These are phyloP conservation scores for Thyatira batis DNA, from an alignment of 2,888 invertebrate species.

Conservation along the genomic window DNA sequence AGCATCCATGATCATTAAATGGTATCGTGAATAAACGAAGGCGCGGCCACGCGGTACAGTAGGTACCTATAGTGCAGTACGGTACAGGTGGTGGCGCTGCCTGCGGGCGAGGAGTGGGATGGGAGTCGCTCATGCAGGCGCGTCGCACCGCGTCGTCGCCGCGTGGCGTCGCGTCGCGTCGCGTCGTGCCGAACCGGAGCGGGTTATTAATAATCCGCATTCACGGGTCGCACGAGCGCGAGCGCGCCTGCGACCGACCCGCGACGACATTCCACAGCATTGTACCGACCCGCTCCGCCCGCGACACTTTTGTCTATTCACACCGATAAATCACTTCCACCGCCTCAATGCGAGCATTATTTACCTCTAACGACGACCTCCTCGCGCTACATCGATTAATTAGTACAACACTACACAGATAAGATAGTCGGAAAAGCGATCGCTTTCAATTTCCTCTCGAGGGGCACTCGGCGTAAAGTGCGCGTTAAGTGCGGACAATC, in stretches of 20 bases:
- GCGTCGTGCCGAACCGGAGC: slow-evolving; percentile 57
- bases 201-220: slow-evolving; percentile 81
- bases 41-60: slow-evolving; percentile 64
- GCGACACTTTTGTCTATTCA: slow-evolving; percentile 81
- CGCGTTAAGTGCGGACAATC: slow-evolving; percentile 82
- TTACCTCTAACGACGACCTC: slow-evolving; percentile 74
- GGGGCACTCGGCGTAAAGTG: slow-evolving; percentile 81
- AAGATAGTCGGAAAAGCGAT: slow-evolving; percentile 80
- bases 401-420: slow-evolving; percentile 79
- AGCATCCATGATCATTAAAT: slow-evolving; percentile 58
- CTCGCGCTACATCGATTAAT: slow-evolving; percentile 78
- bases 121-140: slow-evolving; percentile 49
- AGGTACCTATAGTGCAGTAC: too few relatives aligned
- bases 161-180: slow-evolving; percentile 20
- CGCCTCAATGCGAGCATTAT: slow-evolving; percentile 72
- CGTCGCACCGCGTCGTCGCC: slow-evolving; percentile 13
- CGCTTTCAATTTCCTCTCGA: slow-evolving; percentile 82
- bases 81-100: slow-evolving; percentile 71
- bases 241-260: slow-evolving; percentile 51
- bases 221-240: slow-evolving; percentile 75
- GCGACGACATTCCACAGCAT: slow-evolving; percentile 79
- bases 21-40: slow-evolving; percentile 60
- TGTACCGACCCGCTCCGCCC: slow-evolving; percentile 74
- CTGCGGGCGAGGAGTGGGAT: slow-evolving; percentile 64
- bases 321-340: slow-evolving; percentile 77